Conservation (phyloP, 2,113 vertebrate species). For the Vidua chalybeata region DNA sequence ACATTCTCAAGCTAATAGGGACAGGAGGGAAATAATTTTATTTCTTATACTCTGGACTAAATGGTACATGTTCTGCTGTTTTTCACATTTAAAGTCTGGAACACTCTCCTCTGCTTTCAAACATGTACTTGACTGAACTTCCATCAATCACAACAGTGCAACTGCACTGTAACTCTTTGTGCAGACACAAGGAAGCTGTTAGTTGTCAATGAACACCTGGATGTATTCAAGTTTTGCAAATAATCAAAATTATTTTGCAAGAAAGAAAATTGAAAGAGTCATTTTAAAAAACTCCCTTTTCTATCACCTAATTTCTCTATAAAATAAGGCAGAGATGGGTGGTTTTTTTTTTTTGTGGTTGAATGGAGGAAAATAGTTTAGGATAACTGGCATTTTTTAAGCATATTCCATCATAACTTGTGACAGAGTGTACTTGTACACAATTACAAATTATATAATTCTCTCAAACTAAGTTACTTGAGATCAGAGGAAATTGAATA, state of each 20-base stretch:
- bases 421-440: slow-evolving; percentile 27
- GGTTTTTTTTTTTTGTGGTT: slow-evolving; percentile 2
- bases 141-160: slow-evolving; percentile 39
- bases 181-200: slow-evolving; percentile 69
- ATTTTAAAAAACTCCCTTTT: slow-evolving; percentile 37
- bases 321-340: slow-evolving; percentile 58
- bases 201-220: slow-evolving; percentile 71
- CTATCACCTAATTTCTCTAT: slow-evolving; percentile 12
- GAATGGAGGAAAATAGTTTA: slow-evolving; percentile 8
- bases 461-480: slow-evolving; percentile 20
- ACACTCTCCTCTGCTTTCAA: slow-evolving; percentile 31
- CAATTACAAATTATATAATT: slow-evolving; percentile 70
- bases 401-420: slow-evolving; percentile 27
- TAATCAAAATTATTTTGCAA: slow-evolving; percentile 31
- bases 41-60: slow-evolving; percentile 24
- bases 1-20: slow-evolving; percentile 28
- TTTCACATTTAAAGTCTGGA: slow-evolving; percentile 72
- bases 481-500: background rate
- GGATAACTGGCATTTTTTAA: slow-evolving; percentile 59
- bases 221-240: slow-evolving; percentile 47
- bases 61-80: slow-evolving; percentile 60
- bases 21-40: background rate
- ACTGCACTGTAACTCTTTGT: slow-evolving; percentile 55
- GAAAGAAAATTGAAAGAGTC: background rate
- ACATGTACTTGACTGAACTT: slow-evolving; percentile 68